Evolutionary conservation across 2,797 vertebrate species (phyloP).

Genomic region (Anomalospiza imberbis): DNA sequence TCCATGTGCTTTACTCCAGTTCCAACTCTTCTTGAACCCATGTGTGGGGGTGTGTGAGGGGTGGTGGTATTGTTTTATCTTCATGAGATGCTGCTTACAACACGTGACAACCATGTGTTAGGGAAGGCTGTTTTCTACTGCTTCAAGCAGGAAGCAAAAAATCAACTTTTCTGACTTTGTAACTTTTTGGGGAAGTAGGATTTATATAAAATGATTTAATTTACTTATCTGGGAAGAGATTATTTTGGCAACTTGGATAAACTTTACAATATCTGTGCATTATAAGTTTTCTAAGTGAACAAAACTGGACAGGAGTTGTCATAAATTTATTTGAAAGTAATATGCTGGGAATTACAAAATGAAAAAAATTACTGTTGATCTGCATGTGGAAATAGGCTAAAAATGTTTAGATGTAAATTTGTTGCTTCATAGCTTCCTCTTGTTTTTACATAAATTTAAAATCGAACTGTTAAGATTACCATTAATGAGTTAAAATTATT

Average conservation of each 20-base stretch:
- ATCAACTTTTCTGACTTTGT: background rate
- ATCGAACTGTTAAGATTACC: conserved; percentile 13
- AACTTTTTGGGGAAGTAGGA: background rate
- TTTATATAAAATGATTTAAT: background rate
- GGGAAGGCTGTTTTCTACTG: background rate
- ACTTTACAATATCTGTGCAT: background rate
- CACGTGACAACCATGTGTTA: background rate
- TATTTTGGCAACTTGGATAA: background rate
- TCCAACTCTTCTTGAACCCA: rapidly evolving
- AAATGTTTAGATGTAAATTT: background rate
- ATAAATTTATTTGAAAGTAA: background rate
- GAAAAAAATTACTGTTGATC: background rate
- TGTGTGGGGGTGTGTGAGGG: background rate
- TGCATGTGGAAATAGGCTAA: background rate
- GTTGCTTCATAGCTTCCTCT: background rate
- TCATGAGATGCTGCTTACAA: background rate
- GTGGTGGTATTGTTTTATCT: background rate
- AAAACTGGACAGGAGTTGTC: background rate
- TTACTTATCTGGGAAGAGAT: background rate
- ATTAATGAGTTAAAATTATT: conserved; percentile 48
- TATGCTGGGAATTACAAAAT: background rate
- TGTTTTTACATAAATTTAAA: conserved; percentile 16
- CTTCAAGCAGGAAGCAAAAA: background rate
- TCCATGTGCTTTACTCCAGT: background rate
- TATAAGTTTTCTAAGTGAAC: background rate